Base-by-base conservation (phyloP, 53 echinoderm and acorn worm genomes). In the Henricia sp. region DNA sequence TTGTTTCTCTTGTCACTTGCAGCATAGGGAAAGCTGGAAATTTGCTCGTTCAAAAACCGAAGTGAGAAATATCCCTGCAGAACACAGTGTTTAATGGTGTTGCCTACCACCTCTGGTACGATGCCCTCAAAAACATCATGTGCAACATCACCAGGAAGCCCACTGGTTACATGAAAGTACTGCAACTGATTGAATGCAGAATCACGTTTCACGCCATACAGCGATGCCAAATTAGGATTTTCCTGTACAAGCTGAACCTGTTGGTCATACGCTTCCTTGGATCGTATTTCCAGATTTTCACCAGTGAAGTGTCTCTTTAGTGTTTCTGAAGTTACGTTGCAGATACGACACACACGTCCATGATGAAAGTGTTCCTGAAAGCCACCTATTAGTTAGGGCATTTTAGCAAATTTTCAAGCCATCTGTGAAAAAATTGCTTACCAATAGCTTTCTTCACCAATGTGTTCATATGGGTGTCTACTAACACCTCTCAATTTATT, bases 111-210 rank as follows among this genome's bases (percentile, higher is more conserved):
- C 44, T 67, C 38, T 33, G 91, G 87, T 8, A 83, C 63, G n/a
- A 91, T 16, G 4, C 91, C 91, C 62, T 83, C 91, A 65, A 88
- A 83, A 12, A 88, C 50, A 42, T 88, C 89, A 72, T 89, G 75
- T 11, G 76, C 75, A 26, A 76, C 25, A 27, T 89, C 84, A 26
- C 52, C 37, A 50, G 68, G 71, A 6, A 88, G 72, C 10, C 89
- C 89, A 35, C 36, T 36, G 32, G 65, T 84, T 13, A 89, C 68
- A 40, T 89, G 84, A 48, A 67, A 89, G 40, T 89, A 84, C 24
- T 69, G 35, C 48, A 87, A 35, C 23, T 83, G 44, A 74, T 83
- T 90, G 12, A 82, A 37, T 21, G 83, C 66, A 43, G 71, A 89
- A 34, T 92, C 26, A 12, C 39, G 33, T 48, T 68, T 83, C 0